These are phyloP conservation scores for Xenopus borealis DNA, from an alignment of 2,113 vertebrate genomes.

Conservation along the genomic window DNA sequence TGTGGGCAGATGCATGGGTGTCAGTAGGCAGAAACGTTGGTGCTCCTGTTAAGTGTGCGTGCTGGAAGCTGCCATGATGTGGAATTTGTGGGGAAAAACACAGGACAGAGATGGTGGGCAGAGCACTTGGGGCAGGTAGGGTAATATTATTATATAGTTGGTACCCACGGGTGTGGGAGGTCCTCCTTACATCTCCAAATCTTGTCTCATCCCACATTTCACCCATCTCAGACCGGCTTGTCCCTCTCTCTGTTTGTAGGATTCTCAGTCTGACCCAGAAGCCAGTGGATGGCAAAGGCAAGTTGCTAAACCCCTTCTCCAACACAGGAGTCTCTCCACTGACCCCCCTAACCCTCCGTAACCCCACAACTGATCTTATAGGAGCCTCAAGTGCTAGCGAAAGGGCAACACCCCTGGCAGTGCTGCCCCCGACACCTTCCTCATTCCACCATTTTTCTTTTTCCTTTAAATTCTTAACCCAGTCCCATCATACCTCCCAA, in stretches of 20 bases:
- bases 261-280: slow-evolving; percentile 66
- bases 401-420: background rate
- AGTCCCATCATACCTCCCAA: too few relatives aligned
- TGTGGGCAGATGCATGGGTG: too few relatives aligned
- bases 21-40: too few relatives aligned
- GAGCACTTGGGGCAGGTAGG: background rate
- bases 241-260: slow-evolving; percentile 79
- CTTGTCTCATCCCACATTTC: background rate
- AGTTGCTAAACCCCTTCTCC: slow-evolving; percentile 62
- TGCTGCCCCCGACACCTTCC: background rate
- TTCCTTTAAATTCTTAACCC: background rate
- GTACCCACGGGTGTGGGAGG: slow-evolving; percentile 30
- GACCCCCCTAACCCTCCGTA: slow-evolving; percentile 15
- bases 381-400: background rate
- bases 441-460: background rate
- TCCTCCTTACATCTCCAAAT: background rate
- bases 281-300: slow-evolving; percentile 73
- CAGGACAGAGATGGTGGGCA: too few relatives aligned
- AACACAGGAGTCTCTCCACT: slow-evolving; percentile 49
- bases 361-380: background rate
- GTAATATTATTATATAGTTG: too few relatives aligned
- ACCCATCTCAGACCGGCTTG: slow-evolving; percentile 58
- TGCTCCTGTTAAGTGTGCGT: too few relatives aligned
- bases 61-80: too few relatives aligned
- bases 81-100: too few relatives aligned